Evolutionary conservation across 2,797 vertebrate species (phyloP).

Genomic region (Micromesistius poutassou): DNA sequence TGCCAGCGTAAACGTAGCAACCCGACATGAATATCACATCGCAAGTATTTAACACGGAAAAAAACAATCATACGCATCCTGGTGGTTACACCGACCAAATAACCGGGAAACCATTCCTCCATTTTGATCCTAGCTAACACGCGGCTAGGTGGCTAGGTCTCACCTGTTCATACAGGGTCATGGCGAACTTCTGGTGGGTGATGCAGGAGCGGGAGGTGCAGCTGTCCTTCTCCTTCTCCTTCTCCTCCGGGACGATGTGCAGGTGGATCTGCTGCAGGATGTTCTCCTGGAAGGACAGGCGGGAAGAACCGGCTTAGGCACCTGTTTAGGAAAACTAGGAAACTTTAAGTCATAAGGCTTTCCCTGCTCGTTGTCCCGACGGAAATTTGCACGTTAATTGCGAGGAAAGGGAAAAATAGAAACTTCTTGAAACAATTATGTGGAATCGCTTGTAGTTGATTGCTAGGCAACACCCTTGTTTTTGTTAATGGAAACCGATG

Average conservation of each 20-base stretch:
- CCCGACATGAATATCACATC: background rate
- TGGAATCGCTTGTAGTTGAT: background rate
- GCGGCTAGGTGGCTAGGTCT: conserved; percentile 20
- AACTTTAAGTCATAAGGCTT: background rate
- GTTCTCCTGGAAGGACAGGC: conserved; percentile 79
- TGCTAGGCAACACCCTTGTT: background rate
- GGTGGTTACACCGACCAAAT: too few relatives aligned
- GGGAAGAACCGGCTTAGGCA: background rate
- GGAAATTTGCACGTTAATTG: background rate
- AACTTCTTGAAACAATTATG: conserved; percentile 5
- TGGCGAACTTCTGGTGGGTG: conserved; percentile 97
- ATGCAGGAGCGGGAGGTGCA: conserved; percentile 95
- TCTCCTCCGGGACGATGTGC: conserved; percentile 88
- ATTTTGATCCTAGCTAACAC: too few relatives aligned
- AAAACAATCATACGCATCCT: too few relatives aligned
- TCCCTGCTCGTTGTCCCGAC: background rate
- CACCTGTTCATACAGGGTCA: conserved; percentile 97
- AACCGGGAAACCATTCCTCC: too few relatives aligned
- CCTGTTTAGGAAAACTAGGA: background rate
- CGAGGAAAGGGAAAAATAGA: background rate
- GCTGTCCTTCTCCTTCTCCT: conserved; percentile 73
- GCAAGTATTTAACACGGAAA: too few relatives aligned
- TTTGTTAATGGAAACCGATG: background rate
- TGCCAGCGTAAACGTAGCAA: background rate
- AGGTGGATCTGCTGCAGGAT: conserved; percentile 93